Conservation (phyloP, 1,140 invertebrate genomes). For the Hypsibius dujardini region DNA sequence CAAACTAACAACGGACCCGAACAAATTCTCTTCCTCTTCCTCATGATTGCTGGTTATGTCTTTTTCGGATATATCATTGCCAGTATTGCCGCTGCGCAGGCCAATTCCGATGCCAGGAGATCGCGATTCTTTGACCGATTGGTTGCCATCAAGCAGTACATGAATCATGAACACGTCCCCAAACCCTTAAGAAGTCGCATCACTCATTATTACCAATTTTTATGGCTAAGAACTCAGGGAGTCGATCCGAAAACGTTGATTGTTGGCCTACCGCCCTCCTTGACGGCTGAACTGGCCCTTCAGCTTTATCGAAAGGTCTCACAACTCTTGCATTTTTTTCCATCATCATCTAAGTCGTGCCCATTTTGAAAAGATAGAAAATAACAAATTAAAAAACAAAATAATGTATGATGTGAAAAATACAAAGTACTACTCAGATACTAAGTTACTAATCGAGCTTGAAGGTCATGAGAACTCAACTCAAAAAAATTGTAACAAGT, state of each 20-base stretch:
- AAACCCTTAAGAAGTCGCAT: conserved; percentile 16
- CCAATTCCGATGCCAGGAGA: conserved; percentile 19
- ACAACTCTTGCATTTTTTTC: too few relatives aligned
- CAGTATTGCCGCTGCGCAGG: conserved; percentile 19
- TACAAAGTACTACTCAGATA: too few relatives aligned
- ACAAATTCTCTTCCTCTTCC: conserved; percentile 17
- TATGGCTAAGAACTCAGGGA: conserved; percentile 21
- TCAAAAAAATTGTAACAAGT: too few relatives aligned
- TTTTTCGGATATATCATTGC: conserved; percentile 22
- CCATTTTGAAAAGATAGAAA: too few relatives aligned
- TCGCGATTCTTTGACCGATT: conserved; percentile 19
- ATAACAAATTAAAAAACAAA: too few relatives aligned
- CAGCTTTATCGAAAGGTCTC: conserved; percentile 20
- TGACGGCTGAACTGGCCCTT: conserved; percentile 20
- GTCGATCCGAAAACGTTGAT: conserved; percentile 20
- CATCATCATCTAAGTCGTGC: too few relatives aligned
- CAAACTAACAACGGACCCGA: conserved; percentile 13
- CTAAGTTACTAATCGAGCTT: too few relatives aligned
- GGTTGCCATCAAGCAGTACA: conserved; percentile 12
- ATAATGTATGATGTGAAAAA: too few relatives aligned
- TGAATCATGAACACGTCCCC: neutral
- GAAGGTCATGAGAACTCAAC: too few relatives aligned
- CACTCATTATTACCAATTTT: conserved; percentile 19
- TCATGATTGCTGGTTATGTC: conserved; percentile 18
- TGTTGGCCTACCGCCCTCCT: conserved; percentile 17